Conservation (phyloP, 1,140 invertebrate species). For the Samia ricini region DNA sequence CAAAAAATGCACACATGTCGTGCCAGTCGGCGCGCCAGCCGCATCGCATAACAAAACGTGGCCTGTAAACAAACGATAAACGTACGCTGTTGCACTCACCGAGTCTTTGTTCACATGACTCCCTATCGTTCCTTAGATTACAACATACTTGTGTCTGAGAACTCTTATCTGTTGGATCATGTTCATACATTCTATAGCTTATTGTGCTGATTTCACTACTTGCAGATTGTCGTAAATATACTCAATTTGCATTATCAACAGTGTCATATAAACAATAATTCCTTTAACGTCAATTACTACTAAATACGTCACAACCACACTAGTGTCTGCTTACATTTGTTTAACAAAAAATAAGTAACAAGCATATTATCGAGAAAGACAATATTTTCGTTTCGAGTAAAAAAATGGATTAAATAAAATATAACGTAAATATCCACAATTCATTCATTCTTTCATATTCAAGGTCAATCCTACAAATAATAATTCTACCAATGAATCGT, state of each 20-base stretch:
- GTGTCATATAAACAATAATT: background rate
- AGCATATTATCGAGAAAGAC: too few relatives aligned
- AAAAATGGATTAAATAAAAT: too few relatives aligned
- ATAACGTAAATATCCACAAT: background rate
- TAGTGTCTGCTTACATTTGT: too few relatives aligned
- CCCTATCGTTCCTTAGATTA: constrained; percentile 30
- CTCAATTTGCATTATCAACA: background rate
- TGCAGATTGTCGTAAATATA: constrained; percentile 5
- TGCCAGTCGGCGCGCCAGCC: constrained; percentile 42
- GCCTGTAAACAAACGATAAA: constrained; percentile 54
- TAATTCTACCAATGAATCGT: background rate
- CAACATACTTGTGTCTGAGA: constrained; percentile 33
- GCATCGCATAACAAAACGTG: constrained; percentile 32
- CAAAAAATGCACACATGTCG: constrained; percentile 76
- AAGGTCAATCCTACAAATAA: background rate
- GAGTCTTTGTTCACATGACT: constrained; percentile 44
- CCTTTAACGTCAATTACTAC: background rate
- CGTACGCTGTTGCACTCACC: constrained; percentile 28
- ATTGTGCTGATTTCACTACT: constrained; percentile 5
- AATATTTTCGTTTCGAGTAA: too few relatives aligned
- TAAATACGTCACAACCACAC: background rate
- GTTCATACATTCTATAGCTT: constrained; percentile 29
- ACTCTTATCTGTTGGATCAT: constrained; percentile 35
- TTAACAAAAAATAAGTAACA: too few relatives aligned
- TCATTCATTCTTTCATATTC: background rate